Base-by-base conservation (phyloP, 2,888 invertebrate species). In the Chesias legatella region DNA sequence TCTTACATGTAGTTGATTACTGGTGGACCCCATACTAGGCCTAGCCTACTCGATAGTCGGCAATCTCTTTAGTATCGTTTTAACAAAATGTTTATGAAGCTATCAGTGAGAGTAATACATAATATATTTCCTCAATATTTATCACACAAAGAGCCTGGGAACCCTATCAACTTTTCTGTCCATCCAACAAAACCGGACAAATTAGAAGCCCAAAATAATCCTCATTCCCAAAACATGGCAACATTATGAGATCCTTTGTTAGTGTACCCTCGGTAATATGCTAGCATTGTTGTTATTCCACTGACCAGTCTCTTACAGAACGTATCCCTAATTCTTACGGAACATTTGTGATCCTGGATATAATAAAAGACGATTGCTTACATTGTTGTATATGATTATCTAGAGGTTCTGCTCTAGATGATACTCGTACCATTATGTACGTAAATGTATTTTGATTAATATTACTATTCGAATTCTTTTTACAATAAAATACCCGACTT, bases 291-390 rank as follows among this genome's bases (percentile, higher is more conserved):
- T 17, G 10, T 10, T 8, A 17, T 8, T 3, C n/a, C 13, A 73
- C 70, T 45, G 39, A 42, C 58, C 69, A 66, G 73, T 73, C 68
- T 74, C 63, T 69, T 68, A 62, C 75, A 67, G 67, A 63, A 60
- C 57, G 57, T 55, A 60, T 54, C 60, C 60, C 56, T 58, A 58
- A 60, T 67, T 59, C 56, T 47, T 43, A 39, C 38, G 51, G 44
- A 56, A 67, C 70, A 67, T 63, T 63, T 61, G 61, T 75, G 73
- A 74, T 75, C 71, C 64, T 63, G 59, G 43, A n/a, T 17, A 47
- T 29, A 26, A 48, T 42, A 29, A 26, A 17, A 37, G 26, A 10
- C 5, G 26, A 9, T 17, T 17, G 13, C 13, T 17, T 17, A 17
- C 13, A 17, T 17, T 17, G 13, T 17, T 17, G 22, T 7, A 22